phyloP scores from a whole-genome alignment of 2,888 invertebrate genomes.

The Gibbula magus region DNA sequence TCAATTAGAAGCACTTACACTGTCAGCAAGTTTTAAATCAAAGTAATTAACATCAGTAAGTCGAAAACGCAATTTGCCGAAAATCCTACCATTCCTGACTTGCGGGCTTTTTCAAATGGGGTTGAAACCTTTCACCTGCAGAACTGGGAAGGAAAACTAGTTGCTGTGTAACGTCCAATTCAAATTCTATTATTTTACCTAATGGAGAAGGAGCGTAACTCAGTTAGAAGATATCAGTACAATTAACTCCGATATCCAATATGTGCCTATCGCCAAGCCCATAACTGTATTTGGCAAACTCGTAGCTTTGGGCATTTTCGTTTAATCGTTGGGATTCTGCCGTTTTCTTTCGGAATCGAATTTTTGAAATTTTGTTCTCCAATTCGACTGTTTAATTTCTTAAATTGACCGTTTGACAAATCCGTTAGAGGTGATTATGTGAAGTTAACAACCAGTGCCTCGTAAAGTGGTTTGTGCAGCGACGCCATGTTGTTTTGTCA shows the following conservation, averaged over 20 bases:
- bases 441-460: too few relatives aligned
- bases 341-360: too few relatives aligned
- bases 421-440: too few relatives aligned
- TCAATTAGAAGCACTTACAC: not conserved
- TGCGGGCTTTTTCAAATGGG: not conserved
- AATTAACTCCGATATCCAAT: conserved; percentile 12
- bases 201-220: conserved; percentile 22
- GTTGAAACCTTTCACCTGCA: not conserved
- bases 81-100: not conserved
- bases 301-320: too few relatives aligned
- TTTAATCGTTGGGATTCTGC: too few relatives aligned
- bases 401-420: too few relatives aligned
- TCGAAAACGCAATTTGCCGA: conserved; percentile 1
- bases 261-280: not conserved
- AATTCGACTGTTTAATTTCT: too few relatives aligned
- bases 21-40: not conserved
- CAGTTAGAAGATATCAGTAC: conserved; percentile 22
- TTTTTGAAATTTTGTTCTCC: too few relatives aligned
- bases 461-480: too few relatives aligned
- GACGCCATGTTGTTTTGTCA: not conserved
- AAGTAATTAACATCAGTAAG: not conserved
- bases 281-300: too few relatives aligned
- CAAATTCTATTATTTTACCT: conserved; percentile 29
- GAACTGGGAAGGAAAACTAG: not conserved
- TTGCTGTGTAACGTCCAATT: not conserved